These are phyloP conservation scores for Zootoca vivipara DNA, from an alignment of 2,113 vertebrate genomes.

Conservation along the genomic window DNA sequence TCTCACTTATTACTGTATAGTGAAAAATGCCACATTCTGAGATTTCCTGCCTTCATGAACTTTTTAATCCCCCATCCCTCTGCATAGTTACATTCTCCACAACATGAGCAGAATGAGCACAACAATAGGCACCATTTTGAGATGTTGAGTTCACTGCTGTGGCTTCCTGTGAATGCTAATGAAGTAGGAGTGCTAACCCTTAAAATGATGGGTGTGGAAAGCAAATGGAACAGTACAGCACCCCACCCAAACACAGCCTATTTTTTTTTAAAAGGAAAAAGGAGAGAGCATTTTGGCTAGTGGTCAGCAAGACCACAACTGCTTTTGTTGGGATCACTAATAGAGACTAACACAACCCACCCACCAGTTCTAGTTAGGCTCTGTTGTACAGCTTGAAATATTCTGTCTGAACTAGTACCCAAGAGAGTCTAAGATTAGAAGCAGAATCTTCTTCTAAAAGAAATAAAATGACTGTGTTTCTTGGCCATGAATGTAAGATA, in stretches of 20 bases:
- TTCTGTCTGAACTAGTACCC: slow-evolving; percentile 28
- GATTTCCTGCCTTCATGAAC: background rate
- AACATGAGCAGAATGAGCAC: background rate
- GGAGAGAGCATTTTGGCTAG: background rate
- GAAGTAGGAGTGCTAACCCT: slow-evolving; percentile 1
- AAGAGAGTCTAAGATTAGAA: slow-evolving; percentile 41
- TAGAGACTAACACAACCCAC: slow-evolving; percentile 33
- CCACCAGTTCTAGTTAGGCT: slow-evolving; percentile 3
- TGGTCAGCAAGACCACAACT: slow-evolving; percentile 10
- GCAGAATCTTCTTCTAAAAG: slow-evolving; percentile 39
- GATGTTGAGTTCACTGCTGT: background rate
- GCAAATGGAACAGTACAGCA: slow-evolving; percentile 35
- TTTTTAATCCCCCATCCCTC: background rate
- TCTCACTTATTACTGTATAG: background rate
- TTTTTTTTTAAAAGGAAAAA: slow-evolving; percentile 39
- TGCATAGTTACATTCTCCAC: background rate
- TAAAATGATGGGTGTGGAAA: background rate
- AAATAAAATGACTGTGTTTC: slow-evolving; percentile 64
- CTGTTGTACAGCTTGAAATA: slow-evolving; percentile 38
- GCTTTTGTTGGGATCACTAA: background rate
- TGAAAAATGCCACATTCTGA: background rate
- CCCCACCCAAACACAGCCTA: background rate
- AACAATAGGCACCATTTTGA: background rate
- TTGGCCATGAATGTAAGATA: slow-evolving; percentile 67
- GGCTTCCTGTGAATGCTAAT: background rate